A percentile compares a stretch with the other conserved stretches of the same genome.
phyloP scores from a whole-genome alignment of 1,140 invertebrate species.

The Oedothorax gibbosus region DNA sequence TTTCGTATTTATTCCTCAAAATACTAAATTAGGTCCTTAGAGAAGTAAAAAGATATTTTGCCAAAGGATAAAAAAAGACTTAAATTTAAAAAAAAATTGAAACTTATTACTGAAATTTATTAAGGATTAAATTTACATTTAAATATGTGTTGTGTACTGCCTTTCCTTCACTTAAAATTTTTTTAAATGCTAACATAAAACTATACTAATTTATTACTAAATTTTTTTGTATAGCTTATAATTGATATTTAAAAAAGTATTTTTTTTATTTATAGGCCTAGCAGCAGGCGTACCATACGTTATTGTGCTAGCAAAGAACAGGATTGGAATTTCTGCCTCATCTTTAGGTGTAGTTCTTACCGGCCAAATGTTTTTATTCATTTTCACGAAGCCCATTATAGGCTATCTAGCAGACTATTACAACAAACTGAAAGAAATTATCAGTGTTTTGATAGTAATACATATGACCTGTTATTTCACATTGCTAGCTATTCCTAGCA shows the following conservation, averaged over 20 bases:
- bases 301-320: constrained; percentile 65
- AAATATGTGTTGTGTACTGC: too few relatives aligned
- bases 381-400: constrained; percentile 66
- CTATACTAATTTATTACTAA: too few relatives aligned
- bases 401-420: constrained; percentile 67
- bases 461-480: constrained; percentile 23
- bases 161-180: too few relatives aligned
- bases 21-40: too few relatives aligned
- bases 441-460: constrained; percentile 57
- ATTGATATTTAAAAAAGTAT: not conserved
- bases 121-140: too few relatives aligned
- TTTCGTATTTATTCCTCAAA: too few relatives aligned
- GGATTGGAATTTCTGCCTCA: constrained; percentile 65
- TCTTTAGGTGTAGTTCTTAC: constrained; percentile 67
- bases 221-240: too few relatives aligned
- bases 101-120: too few relatives aligned
- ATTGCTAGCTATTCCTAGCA: constrained; percentile 22
- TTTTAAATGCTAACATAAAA: too few relatives aligned
- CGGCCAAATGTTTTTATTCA: constrained; percentile 66
- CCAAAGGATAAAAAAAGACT: too few relatives aligned
- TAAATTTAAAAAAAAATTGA: too few relatives aligned
- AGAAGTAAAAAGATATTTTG: too few relatives aligned
- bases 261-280: constrained; percentile 58
- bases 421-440: constrained; percentile 63
- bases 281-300: constrained; percentile 68